phyloP scores from a whole-genome alignment of 1,140 invertebrate species.

The Zeugodacus cucurbitae region DNA sequence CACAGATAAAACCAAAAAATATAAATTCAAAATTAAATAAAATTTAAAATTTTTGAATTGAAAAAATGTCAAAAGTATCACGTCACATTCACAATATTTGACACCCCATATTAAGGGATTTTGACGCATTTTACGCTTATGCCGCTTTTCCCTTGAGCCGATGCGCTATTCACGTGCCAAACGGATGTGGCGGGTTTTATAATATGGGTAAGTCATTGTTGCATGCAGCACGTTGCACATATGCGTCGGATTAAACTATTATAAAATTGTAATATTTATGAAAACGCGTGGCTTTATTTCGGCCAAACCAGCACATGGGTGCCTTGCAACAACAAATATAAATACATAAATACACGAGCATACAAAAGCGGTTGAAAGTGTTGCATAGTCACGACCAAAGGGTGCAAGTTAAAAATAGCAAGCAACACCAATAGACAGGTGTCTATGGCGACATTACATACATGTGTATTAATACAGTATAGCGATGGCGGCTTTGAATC shows the following conservation, averaged over 20 bases:
- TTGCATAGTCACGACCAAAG: neutral
- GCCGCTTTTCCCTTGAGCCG: neutral
- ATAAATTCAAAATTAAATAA: slow-evolving; percentile 35
- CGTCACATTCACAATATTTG: slow-evolving; percentile 42
- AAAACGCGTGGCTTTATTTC: slow-evolving; percentile 9
- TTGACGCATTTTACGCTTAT: slow-evolving; percentile 14
- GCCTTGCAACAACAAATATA: neutral
- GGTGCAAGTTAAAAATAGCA: neutral
- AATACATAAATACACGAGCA: neutral
- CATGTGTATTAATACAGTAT: neutral
- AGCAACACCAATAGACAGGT: neutral
- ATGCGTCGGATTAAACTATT: slow-evolving; percentile 64
- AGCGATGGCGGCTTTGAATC: neutral
- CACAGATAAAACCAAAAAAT: neutral
- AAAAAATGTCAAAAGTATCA: slow-evolving; percentile 52
- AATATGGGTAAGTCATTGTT: neutral
- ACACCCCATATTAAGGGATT: slow-evolving; percentile 46
- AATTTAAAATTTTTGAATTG: slow-evolving; percentile 49
- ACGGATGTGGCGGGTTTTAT: neutral
- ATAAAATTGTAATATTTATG: slow-evolving; percentile 45
- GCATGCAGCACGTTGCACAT: slow-evolving; percentile 55
- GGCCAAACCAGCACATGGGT: neutral
- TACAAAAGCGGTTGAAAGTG: neutral
- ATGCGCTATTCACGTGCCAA: neutral
- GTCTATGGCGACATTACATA: neutral